Evolutionary conservation across 2,888 invertebrate species (phyloP).

Genomic region (Cerastis leucographa): DNA sequence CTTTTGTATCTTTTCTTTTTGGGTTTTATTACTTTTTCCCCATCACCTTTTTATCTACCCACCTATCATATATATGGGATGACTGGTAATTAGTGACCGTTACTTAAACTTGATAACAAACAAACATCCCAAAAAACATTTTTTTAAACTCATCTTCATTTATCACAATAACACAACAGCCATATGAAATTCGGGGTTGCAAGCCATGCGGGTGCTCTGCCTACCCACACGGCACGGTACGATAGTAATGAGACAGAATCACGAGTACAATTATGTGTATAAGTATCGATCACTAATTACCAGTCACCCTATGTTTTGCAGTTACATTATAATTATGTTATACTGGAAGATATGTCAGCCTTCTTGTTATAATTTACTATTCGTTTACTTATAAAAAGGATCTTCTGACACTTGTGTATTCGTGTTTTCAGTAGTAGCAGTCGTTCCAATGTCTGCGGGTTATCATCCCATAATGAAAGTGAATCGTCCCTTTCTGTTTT

Average conservation of each 20-base stretch:
- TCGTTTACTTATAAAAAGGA: background rate
- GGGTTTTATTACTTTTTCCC: background rate
- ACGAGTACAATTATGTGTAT: too few species aligned
- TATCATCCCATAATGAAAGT: background rate
- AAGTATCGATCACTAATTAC: too few species aligned
- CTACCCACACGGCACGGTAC: too few species aligned
- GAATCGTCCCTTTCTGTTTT: constrained; percentile 25
- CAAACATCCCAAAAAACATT: too few species aligned
- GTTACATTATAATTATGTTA: background rate
- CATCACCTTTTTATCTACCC: background rate
- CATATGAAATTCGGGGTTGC: too few species aligned
- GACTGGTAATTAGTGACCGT: too few species aligned
- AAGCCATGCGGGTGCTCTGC: too few species aligned
- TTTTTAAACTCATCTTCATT: too few species aligned
- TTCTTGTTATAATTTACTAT: background rate
- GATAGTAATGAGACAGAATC: too few species aligned
- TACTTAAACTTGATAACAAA: too few species aligned
- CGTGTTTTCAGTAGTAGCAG: background rate
- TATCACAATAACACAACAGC: too few species aligned
- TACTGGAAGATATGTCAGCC: background rate
- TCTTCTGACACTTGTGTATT: constrained; percentile 2
- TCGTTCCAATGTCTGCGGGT: background rate
- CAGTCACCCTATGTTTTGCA: background rate
- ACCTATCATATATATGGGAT: too few species aligned
- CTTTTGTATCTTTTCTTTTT: background rate